Percentiles rank a stretch among this genome's conserved stretches.
Evolutionary conservation across 2,888 invertebrate genomes (phyloP).

Genomic region (Caenorhabditis plicata): DNA sequence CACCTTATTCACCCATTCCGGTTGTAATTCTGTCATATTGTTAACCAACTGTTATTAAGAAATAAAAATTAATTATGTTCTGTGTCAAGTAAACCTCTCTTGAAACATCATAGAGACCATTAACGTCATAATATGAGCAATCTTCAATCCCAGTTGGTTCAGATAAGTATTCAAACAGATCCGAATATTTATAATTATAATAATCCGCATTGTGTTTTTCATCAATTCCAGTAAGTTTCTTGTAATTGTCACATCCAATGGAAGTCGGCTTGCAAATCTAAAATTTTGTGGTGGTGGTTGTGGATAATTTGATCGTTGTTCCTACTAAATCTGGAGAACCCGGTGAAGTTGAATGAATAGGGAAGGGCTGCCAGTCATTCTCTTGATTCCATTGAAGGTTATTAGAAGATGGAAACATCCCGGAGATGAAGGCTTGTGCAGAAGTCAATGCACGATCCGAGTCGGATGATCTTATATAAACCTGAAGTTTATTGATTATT

Average conservation of each 20-base stretch:
- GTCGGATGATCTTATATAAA: constrained; percentile 66
- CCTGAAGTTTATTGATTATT: too few species aligned
- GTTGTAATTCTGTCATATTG: constrained; percentile 39
- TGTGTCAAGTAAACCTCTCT: too few species aligned
- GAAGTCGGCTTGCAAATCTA: constrained; percentile 36
- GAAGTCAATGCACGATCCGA: constrained; percentile 74
- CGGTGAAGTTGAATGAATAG: constrained; percentile 43
- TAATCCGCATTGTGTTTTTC: constrained; percentile 9
- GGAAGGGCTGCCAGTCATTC: constrained; percentile 52
- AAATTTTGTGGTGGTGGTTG: too few species aligned
- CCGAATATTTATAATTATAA: constrained; percentile 36
- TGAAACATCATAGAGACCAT: constrained; percentile 43
- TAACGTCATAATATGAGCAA: constrained; percentile 28
- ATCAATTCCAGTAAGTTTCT: constrained; percentile 9
- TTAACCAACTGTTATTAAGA: too few species aligned
- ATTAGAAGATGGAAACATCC: constrained; percentile 71
- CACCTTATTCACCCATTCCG: constrained; percentile 43
- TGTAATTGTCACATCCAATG: constrained; percentile 26
- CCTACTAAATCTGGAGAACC: constrained; percentile 48
- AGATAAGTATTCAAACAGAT: constrained; percentile 41
- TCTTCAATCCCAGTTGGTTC: constrained; percentile 36
- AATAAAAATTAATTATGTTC: too few species aligned
- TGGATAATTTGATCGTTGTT: too few species aligned
- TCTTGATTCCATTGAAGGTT: constrained; percentile 15
- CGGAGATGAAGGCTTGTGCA: constrained; percentile 80